Evolutionary conservation across 1,140 invertebrate species (phyloP).

Genomic region (Ceratina australensis): DNA sequence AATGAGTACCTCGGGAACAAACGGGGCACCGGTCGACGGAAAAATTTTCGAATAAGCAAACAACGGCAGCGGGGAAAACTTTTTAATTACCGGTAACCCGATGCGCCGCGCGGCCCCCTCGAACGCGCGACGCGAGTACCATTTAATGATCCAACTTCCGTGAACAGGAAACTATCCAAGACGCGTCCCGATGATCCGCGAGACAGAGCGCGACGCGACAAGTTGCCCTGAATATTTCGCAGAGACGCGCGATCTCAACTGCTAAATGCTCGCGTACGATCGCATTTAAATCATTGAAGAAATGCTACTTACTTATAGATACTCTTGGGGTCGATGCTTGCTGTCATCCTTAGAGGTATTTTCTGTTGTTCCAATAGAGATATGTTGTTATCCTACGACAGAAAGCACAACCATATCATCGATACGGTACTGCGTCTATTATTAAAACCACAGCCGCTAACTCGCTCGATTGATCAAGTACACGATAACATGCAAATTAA

Average conservation of each 20-base stretch:
- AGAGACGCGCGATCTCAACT: no score
- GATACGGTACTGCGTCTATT: not conserved
- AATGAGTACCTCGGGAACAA: constrained; percentile 13
- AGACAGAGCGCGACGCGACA: no score
- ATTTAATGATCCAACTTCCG: constrained; percentile 32
- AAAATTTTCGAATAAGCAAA: constrained; percentile 34
- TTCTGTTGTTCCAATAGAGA: constrained; percentile 79
- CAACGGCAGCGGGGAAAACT: constrained; percentile 16
- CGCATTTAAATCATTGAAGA: no score
- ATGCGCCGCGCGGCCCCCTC: not conserved
- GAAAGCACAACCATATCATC: constrained; percentile 27
- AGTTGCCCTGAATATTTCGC: no score
- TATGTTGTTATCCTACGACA: constrained; percentile 77
- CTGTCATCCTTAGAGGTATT: constrained; percentile 79
- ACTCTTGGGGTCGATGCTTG: constrained; percentile 82
- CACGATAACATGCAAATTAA: no score
- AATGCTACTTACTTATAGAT: constrained; percentile 86
- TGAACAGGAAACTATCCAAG: not conserved
- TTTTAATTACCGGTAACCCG: constrained; percentile 38
- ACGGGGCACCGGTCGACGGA: constrained; percentile 15
- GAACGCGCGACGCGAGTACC: not conserved
- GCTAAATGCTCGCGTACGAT: no score
- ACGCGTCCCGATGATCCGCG: not conserved
- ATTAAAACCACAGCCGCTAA: no score
- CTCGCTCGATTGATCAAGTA: no score